A percentile compares a stretch with the other conserved stretches of the same genome.
Conservation (phyloP, 2,888 invertebrate genomes). For the Tetanocera ferruginea region DNA sequence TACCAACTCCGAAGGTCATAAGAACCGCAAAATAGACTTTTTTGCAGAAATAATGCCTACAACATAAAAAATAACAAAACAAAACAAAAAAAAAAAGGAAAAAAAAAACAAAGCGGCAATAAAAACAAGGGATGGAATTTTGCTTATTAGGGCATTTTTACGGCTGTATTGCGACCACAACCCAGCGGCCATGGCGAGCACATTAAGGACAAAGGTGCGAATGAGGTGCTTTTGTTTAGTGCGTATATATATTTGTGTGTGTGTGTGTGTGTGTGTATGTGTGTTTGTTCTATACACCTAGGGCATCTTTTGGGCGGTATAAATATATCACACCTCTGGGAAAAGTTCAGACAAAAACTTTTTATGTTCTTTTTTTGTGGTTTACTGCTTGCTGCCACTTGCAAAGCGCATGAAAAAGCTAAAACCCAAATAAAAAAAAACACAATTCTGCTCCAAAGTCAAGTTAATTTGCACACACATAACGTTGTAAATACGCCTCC, state of each 20-base stretch:
- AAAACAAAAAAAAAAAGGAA: neutral
- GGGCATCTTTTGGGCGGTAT: neutral
- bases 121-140: slow-evolving; percentile 27
- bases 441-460: neutral
- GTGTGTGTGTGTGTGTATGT: neutral
- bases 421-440: no score
- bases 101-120: neutral
- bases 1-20: neutral
- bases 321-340: neutral
- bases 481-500: neutral
- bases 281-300: neutral
- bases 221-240: neutral
- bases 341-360: neutral
- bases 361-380: neutral
- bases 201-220: slow-evolving; percentile 10
- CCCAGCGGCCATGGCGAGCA: neutral
- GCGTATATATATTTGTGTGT: neutral
- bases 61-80: neutral
- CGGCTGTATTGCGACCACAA: no score
- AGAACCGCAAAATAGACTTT: neutral
- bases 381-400: neutral
- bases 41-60: neutral
- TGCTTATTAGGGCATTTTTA: slow-evolving; percentile 23
- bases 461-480: slow-evolving; percentile 2
- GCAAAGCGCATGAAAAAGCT: neutral